Percentiles rank a stretch among this genome's conserved stretches.
Evolutionary conservation across 2,888 invertebrate genomes (phyloP).

Genomic region (Pandemis cinnamomeana): DNA sequence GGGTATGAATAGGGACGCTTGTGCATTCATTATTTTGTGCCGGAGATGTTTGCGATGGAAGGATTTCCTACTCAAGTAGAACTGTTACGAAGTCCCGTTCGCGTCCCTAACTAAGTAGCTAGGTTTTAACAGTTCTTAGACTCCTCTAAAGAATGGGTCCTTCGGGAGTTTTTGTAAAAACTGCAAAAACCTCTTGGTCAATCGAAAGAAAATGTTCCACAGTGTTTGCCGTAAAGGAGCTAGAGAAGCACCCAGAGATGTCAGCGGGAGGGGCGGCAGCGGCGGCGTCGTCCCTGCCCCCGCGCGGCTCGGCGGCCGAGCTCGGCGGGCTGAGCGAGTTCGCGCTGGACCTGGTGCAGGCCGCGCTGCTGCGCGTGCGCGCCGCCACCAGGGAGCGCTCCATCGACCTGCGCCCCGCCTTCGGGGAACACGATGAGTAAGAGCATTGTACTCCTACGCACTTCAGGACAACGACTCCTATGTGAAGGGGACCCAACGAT

Average conservation of each 20-base stretch:
- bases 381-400: slow-evolving; percentile 85
- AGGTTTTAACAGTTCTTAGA: too few relatives aligned
- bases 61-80: too few relatives aligned
- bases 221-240: slow-evolving; percentile 87
- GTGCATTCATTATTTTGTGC: too few relatives aligned
- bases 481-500: too few relatives aligned
- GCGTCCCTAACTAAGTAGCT: too few relatives aligned
- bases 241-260: slow-evolving; percentile 88
- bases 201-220: slow-evolving; percentile 8
- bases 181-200: not conserved
- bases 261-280: slow-evolving; percentile 54
- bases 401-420: slow-evolving; percentile 87
- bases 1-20: slow-evolving; percentile 70
- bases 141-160: too few relatives aligned
- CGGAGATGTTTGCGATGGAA: too few relatives aligned
- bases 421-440: slow-evolving; percentile 89
- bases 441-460: slow-evolving; percentile 27
- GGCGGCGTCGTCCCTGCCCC: slow-evolving; percentile 81
- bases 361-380: slow-evolving; percentile 86
- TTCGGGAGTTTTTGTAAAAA: too few relatives aligned
- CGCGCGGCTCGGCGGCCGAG: slow-evolving; percentile 61
- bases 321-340: slow-evolving; percentile 50
- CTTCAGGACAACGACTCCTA: not conserved
- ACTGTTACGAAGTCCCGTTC: too few relatives aligned
- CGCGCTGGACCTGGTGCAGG: slow-evolving; percentile 84